Conservation (phyloP, 2,888 invertebrate species). For the Electrophaes corylata region DNA sequence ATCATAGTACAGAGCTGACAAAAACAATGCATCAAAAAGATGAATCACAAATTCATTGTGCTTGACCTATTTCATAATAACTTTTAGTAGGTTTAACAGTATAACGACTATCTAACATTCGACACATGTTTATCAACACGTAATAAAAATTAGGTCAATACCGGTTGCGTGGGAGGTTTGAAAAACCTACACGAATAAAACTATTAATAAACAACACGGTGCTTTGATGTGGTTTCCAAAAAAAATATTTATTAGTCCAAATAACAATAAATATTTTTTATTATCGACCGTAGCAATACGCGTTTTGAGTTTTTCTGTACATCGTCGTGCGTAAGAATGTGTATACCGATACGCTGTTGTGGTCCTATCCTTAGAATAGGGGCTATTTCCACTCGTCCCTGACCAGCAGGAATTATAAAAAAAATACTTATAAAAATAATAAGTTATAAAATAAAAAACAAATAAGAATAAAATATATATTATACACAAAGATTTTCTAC, state of each 20-base stretch:
- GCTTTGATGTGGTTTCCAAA: slow-evolving; percentile 9
- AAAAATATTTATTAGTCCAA: background rate
- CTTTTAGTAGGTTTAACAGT: slow-evolving; percentile 27
- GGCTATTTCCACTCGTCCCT: no score
- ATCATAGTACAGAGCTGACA: no score
- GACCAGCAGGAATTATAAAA: no score
- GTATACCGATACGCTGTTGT: no score
- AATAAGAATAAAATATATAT: no score
- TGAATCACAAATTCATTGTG: slow-evolving; percentile 18
- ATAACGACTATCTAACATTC: slow-evolving; percentile 25
- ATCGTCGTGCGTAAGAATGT: background rate
- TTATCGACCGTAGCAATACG: background rate
- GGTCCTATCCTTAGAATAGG: no score
- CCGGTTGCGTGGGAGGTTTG: slow-evolving; percentile 58
- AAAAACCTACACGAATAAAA: slow-evolving; percentile 36
- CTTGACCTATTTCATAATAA: slow-evolving; percentile 34
- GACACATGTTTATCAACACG: slow-evolving; percentile 61
- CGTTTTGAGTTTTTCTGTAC: background rate
- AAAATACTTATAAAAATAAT: no score
- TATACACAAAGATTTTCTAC: no score
- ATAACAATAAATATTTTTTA: background rate
- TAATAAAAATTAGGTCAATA: slow-evolving; percentile 64
- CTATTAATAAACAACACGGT: slow-evolving; percentile 32
- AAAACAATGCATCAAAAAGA: background rate
- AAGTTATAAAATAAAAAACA: no score